Base-by-base conservation (phyloP, 2,888 invertebrate genomes). In the Amiota communis region DNA sequence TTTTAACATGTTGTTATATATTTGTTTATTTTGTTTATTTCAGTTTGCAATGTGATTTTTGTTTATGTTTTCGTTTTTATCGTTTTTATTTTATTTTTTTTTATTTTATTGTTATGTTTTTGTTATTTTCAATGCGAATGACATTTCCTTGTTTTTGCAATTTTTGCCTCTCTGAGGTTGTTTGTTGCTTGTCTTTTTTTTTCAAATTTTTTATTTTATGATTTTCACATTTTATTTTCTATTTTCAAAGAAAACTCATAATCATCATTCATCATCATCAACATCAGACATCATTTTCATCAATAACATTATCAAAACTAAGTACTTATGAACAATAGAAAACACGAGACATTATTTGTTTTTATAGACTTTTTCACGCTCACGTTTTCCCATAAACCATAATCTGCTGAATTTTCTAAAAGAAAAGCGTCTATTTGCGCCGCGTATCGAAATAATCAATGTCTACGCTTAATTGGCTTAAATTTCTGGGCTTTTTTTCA, bases 281-380 rank as follows among this genome's bases (percentile, higher is more conserved):
- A 6, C 36, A 36, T 36, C 36, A 23, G 3, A 23, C 23, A 36
- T 36, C 36, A 36, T 36, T 36, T 36, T 36, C 36, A 36, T 36
- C 36, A 36, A 36, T 36, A 36, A 36, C 6, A 36, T 36, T 36
- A 6, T 36, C 4, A 36, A 36, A 2, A 53, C 12, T 8, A 13
- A 53, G n/a, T n/a, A n/a, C n/a, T 3, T 53, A 15, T 15, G 53
- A 15, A 15, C n/a, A 8, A 15, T 53, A 8, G 15, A 13, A 53
- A 15, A 53, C 53, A 53, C 53, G 53, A 74, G 73, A 74, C 76
- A 76, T 75, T 72, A 70, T 36, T 56, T 11, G 8, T 71, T 73
- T 69, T 53, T 71, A 49, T 23, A 51, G n/a, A 53, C 53, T 13
- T 53, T n/a, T 53, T 53, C 53, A 8, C n/a, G 53, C 53, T 15